Percentiles rank a stretch among this genome's conserved stretches.
Evolutionary conservation across 2,888 invertebrate species (phyloP).

Genomic region (Alcis repandata): DNA sequence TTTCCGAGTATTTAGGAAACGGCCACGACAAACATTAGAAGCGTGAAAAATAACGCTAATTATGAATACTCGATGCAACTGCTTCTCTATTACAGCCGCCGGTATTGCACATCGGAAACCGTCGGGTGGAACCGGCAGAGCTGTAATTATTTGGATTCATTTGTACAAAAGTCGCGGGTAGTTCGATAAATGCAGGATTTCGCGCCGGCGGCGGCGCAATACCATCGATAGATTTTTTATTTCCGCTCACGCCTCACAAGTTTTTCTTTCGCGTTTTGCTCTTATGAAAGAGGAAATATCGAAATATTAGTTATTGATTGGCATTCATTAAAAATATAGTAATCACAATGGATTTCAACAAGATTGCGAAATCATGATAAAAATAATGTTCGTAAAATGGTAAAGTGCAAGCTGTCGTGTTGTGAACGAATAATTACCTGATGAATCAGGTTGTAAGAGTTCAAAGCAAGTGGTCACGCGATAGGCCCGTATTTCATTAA

Average conservation of each 20-base stretch:
- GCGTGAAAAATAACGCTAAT: slow-evolving; percentile 38
- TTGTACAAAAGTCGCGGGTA: slow-evolving; percentile 22
- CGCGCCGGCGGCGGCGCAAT: not conserved
- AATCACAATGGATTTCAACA: not conserved
- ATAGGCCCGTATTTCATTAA: slow-evolving; percentile 6
- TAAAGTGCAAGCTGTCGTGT: not conserved
- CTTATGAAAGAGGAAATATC: not conserved
- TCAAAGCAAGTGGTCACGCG: slow-evolving; percentile 9
- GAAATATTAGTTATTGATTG: too few species aligned
- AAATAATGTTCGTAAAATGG: not conserved
- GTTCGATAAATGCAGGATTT: slow-evolving; percentile 4
- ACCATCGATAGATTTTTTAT: not conserved
- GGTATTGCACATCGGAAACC: slow-evolving; percentile 31
- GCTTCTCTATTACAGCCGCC: slow-evolving; percentile 23
- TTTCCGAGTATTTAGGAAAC: slow-evolving; percentile 28
- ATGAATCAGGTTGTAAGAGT: not conserved
- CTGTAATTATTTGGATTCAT: slow-evolving; percentile 13
- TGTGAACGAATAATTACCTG: not conserved
- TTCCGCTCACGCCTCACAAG: not conserved
- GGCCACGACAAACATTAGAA: slow-evolving; percentile 30
- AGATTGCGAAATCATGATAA: not conserved
- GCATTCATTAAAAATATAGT: not conserved
- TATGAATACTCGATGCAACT: slow-evolving; percentile 38
- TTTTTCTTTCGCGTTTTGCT: not conserved
- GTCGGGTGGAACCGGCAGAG: not conserved